Conservation (phyloP, 30 jellyfish, hydroid and myxozoan species). For the Chrysaora quinquecirrha region DNA sequence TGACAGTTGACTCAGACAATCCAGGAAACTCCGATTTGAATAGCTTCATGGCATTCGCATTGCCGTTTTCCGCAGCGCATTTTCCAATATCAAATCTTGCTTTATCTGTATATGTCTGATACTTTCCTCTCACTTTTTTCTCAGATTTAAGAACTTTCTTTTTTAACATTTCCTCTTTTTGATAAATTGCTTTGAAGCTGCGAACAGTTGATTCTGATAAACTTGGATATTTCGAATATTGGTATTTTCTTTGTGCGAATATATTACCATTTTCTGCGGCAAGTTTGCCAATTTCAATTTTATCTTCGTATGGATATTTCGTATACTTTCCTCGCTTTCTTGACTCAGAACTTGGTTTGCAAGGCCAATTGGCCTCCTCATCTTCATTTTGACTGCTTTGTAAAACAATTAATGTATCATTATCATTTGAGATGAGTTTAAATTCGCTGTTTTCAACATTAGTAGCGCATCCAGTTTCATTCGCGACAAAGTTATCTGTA, state of each 20-base stretch:
- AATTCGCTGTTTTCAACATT: too few species aligned
- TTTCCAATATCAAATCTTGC: slow-evolving; percentile 58
- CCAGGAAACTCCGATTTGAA: slow-evolving; percentile 47
- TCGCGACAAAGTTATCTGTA: too few species aligned
- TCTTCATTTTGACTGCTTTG: too few species aligned
- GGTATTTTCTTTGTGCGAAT: slow-evolving; percentile 23
- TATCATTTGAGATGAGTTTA: too few species aligned
- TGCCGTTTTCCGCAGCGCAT: slow-evolving; percentile 51
- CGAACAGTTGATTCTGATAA: slow-evolving; percentile 59
- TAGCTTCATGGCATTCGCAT: slow-evolving; percentile 35
- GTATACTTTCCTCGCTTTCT: slow-evolving; percentile 43
- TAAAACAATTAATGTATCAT: too few species aligned
- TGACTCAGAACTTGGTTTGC: too few species aligned
- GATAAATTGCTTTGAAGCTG: slow-evolving; percentile 34
- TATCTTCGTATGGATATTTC: slow-evolving; percentile 41
- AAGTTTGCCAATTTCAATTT: slow-evolving; percentile 29
- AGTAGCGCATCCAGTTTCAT: too few species aligned
- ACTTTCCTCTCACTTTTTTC: slow-evolving; percentile 39
- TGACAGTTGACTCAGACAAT: slow-evolving; percentile 56
- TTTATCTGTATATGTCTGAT: slow-evolving; percentile 43
- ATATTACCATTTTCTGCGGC: slow-evolving; percentile 45
- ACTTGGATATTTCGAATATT: slow-evolving; percentile 15
- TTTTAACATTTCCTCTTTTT: neutral
- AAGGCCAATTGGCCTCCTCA: too few species aligned
- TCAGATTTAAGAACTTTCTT: slow-evolving; percentile 5